Evolutionary conservation across 1,140 invertebrate species (phyloP).

Genomic region (Scaptodrosophila lebanonensis): DNA sequence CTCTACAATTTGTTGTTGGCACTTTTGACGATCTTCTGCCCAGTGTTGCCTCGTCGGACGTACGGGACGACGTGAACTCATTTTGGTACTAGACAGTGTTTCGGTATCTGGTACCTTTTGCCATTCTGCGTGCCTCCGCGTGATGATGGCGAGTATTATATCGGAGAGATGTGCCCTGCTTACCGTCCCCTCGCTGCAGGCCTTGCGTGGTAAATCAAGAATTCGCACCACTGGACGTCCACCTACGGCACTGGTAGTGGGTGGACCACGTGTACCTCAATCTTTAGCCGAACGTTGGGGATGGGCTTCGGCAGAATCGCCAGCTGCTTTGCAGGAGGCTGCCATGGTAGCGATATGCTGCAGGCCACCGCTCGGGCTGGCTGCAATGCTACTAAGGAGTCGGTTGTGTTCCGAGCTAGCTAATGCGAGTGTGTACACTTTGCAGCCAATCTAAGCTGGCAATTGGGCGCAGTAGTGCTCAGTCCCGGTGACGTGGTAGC

Average conservation of each 20-base stretch:
- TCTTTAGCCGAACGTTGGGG: slow-evolving; percentile 87
- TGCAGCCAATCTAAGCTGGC: slow-evolving; percentile 95
- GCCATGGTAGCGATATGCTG: slow-evolving; percentile 92
- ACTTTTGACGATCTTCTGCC: slow-evolving; percentile 94
- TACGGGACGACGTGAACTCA: slow-evolving; percentile 84
- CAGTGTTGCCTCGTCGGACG: slow-evolving; percentile 77
- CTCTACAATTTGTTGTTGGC: slow-evolving; percentile 93
- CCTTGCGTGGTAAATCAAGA: slow-evolving; percentile 78
- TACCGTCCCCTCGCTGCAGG: slow-evolving; percentile 89
- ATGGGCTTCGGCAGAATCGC: slow-evolving; percentile 89
- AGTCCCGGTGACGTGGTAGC: slow-evolving; percentile 86
- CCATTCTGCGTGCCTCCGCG: slow-evolving; percentile 84
- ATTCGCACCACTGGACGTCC: slow-evolving; percentile 60
- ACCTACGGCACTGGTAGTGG: slow-evolving; percentile 71
- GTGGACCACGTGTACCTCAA: slow-evolving; percentile 85
- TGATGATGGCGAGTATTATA: slow-evolving; percentile 85
- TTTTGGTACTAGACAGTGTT: slow-evolving; percentile 94
- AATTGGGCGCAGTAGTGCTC: slow-evolving; percentile 89
- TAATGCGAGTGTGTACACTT: slow-evolving; percentile 94
- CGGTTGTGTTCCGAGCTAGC: slow-evolving; percentile 88
- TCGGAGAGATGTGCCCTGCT: slow-evolving; percentile 94
- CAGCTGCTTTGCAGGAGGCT: slow-evolving; percentile 92
- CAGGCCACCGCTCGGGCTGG: slow-evolving; percentile 86
- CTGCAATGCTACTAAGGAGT: slow-evolving; percentile 89
- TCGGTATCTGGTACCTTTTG: slow-evolving; percentile 93